Base-by-base conservation (phyloP, 2,113 vertebrate species). In the Kobus ellipsiprymnus region DNA sequence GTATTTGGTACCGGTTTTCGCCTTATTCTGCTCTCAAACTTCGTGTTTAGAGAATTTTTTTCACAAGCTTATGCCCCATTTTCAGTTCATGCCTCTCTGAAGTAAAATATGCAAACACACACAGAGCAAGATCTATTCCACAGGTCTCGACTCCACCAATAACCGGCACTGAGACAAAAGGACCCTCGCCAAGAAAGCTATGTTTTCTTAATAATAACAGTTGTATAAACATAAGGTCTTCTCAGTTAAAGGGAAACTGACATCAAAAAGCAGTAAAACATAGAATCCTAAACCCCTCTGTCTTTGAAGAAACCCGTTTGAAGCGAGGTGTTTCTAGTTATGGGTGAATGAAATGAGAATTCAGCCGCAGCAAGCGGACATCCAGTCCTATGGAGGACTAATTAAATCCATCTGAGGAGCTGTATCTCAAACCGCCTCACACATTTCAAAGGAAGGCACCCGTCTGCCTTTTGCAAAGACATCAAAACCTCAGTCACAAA, bases 231-330 rank as follows among this genome's bases (percentile, higher is more conserved):
- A 99, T 96, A 98, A 99, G 99, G 98, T 98, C 98, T 98, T 98
- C 99, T 99, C 98, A 98, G 99, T 99, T 99, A 99, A 99, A 99
- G 99, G 99, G 98, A 99, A 99, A 98, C 98, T 97, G 99, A 99
- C 99, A 99, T 99, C 99, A 99, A 99, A 99, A 99, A 99, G 99
- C 99, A 99, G 98, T 99, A 99, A 99, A 99, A 99, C 99, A 99
- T 87, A 99, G 99, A 99, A 99, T 98, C 98, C 98, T 99, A 99
- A 99, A 99, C 99, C 97, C 97, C 91, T 96, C 98, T 98, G 98
- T 98, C 99, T 99, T 99, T 99, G 98, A 99, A 99, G 99, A 98
- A 98, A 97, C 94, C 97, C 95, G 98, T 99, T 99, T 99, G 99
- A 99, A 99, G 99, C 98, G 98, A 99, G 98, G 98, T 99, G 99